Evolutionary conservation across 2,797 vertebrate species (phyloP).

Genomic region (Eupleurogrammus muticus): DNA sequence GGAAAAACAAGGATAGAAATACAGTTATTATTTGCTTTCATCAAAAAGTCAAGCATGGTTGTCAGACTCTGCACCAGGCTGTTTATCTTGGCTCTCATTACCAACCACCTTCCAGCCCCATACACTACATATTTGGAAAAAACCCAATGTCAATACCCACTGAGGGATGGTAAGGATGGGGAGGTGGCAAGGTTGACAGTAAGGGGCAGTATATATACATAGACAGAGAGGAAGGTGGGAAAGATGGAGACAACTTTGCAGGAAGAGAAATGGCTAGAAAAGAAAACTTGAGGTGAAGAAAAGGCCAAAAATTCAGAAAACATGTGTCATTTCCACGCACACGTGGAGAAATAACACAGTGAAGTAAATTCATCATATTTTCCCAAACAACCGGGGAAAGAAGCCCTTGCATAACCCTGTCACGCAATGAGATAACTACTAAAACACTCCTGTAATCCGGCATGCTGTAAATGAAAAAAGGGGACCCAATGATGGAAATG

Average conservation of each 20-base stretch:
- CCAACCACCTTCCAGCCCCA: slow-evolving; percentile 72
- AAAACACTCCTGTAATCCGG: slow-evolving; percentile 71
- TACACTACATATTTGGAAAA: slow-evolving; percentile 80
- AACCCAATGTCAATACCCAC: slow-evolving; percentile 79
- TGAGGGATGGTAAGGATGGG: slow-evolving; percentile 54
- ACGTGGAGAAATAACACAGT: slow-evolving; percentile 30
- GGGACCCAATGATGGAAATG: slow-evolving; percentile 73
- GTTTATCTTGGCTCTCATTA: slow-evolving; percentile 82
- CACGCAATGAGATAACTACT: slow-evolving; percentile 70
- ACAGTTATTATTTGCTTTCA: slow-evolving; percentile 80
- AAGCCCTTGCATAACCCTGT: slow-evolving; percentile 63
- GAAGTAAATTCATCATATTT: slow-evolving; percentile 41
- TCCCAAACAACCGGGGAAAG: slow-evolving; percentile 42
- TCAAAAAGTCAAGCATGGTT: slow-evolving; percentile 76
- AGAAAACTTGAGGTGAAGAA: slow-evolving; percentile 1
- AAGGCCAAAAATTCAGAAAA: slow-evolving; percentile 14
- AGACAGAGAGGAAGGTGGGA: slow-evolving; percentile 29
- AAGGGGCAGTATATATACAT: slow-evolving; percentile 13
- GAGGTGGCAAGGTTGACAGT: slow-evolving; percentile 59
- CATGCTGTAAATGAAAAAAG: slow-evolving; percentile 53
- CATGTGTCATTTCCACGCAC: slow-evolving; percentile 11
- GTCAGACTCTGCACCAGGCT: slow-evolving; percentile 75
- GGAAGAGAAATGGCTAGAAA: slow-evolving; percentile 6
- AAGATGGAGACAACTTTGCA: neutral
- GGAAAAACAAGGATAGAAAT: slow-evolving; percentile 73